Base-by-base conservation (phyloP, 1,140 invertebrate species). In the Drosophila orosa region DNA sequence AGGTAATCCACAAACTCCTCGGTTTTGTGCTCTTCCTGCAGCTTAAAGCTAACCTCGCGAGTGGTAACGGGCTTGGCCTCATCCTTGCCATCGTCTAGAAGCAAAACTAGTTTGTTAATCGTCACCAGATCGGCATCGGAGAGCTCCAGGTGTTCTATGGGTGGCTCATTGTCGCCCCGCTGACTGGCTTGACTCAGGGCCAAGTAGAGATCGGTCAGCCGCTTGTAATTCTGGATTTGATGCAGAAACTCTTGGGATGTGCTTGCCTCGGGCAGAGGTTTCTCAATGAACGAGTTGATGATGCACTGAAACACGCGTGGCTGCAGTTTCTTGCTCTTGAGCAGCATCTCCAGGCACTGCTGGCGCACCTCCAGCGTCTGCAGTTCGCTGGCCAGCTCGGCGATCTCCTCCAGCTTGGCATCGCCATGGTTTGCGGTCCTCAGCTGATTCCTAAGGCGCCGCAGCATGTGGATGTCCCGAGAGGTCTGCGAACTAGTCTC, bases 401-500 rank as follows among this genome's bases (percentile, higher is more conserved):
- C 35, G 93, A 93, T 92, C 19, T 54, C 66, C 1, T 25, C 33
- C 2, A 90, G 56, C 0, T 40, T 40, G 15, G 68, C 44, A 5
- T 77, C 76, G 8, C 40, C 74, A 91, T 93, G 84, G 90, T 90
- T 81, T 91, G 93, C 77, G 73, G 94, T 58, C 73, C 95, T 94
- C 9, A 97, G 91, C 73, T 95, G 93, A 37, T 94, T 94, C 78
- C 95, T 95, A n/a, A 97, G 89, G 78, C 96, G 95, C 81, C 96
- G 96, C 48, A 98, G 93, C 39, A 98, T 92, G 93, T 98, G 97
- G 42, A 98, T 94, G 92, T 98, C 98, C 78, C 96, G 94, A 1
- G 97, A 96, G 78, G 96, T 94, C 82, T 96, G 95, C 67, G 96
- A 97, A 92, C 97, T 97, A 92, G 96, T 96, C 77, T 96, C 97